phyloP scores from a whole-genome alignment of 2,113 vertebrate species.

The Bagarius yarrelli region DNA sequence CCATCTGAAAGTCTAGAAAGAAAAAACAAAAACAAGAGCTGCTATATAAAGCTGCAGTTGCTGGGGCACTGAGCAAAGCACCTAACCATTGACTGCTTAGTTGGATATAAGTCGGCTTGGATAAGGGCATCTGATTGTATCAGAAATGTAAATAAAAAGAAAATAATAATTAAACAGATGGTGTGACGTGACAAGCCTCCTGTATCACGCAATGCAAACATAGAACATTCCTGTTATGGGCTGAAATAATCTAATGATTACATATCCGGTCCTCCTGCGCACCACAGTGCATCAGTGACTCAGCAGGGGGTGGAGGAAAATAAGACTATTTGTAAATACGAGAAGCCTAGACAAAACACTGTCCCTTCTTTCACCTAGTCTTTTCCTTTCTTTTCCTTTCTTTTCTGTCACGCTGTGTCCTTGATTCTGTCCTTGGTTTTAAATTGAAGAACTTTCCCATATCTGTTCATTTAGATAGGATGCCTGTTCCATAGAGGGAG shows the following conservation, averaged over 20 bases:
- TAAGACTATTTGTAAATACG: constrained; percentile 34
- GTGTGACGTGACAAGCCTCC: neutral
- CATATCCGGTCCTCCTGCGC: constrained; percentile 20
- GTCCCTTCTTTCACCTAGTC: neutral
- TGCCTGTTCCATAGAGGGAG: neutral
- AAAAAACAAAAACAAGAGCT: neutral
- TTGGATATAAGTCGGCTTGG: too few relatives aligned
- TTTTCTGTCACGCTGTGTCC: neutral
- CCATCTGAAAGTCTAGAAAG: neutral
- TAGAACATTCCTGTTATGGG: too few relatives aligned
- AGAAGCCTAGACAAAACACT: constrained; percentile 26
- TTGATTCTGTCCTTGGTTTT: neutral
- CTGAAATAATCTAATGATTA: too few relatives aligned
- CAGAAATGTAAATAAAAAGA: too few relatives aligned
- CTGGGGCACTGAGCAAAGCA: too few relatives aligned
- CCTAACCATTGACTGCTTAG: too few relatives aligned
- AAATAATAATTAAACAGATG: too few relatives aligned
- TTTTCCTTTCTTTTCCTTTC: neutral
- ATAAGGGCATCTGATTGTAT: too few relatives aligned
- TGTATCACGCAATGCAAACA: neutral
- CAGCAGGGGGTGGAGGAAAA: constrained; percentile 11
- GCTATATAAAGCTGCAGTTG: too few relatives aligned
- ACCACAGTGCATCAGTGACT: neutral
- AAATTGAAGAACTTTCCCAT: neutral
- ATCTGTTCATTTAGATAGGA: neutral